phyloP scores from a whole-genome alignment of 2,888 invertebrate genomes.

The Drosophila anomalata region DNA sequence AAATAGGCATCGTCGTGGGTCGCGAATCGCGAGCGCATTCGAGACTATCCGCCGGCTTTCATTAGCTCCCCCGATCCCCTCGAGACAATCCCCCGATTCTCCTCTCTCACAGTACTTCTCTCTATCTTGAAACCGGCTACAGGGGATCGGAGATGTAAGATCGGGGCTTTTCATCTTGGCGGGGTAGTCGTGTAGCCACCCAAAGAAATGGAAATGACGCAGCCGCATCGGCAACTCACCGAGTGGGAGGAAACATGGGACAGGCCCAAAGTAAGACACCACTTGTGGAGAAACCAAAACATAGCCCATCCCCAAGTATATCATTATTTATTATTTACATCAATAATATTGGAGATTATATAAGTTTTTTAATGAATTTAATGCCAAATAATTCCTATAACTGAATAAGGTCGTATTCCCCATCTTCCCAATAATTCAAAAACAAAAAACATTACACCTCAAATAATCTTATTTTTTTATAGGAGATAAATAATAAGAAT shows the following conservation, averaged over 20 bases:
- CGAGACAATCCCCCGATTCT: background rate
- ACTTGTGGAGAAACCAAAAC: background rate
- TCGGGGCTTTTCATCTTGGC: slow-evolving; percentile 42
- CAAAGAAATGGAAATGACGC: slow-evolving; percentile 47
- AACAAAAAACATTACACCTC: no score
- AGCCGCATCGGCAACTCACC: slow-evolving; percentile 12
- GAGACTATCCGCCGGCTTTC: slow-evolving; percentile 73
- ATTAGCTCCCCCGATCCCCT: slow-evolving; percentile 35
- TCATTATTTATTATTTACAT: background rate
- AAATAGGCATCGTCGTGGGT: slow-evolving; percentile 56
- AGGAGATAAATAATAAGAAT: background rate
- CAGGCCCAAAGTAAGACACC: slow-evolving; percentile 17
- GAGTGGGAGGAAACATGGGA: slow-evolving; percentile 24
- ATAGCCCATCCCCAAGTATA: background rate
- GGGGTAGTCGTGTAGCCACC: slow-evolving; percentile 24
- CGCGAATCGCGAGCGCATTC: slow-evolving; percentile 57
- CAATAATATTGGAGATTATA: background rate
- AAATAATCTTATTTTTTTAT: no score
- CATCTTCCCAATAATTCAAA: no score
- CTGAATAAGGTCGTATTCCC: background rate
- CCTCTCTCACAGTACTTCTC: slow-evolving; percentile 7
- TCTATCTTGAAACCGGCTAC: slow-evolving; percentile 52
- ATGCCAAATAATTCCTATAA: background rate
- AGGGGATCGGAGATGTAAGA: background rate
- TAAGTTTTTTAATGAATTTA: background rate